A percentile compares a stretch with the other conserved stretches of the same genome.
Conservation (phyloP, 2,113 vertebrate species). For the Grammomys surdaster region DNA sequence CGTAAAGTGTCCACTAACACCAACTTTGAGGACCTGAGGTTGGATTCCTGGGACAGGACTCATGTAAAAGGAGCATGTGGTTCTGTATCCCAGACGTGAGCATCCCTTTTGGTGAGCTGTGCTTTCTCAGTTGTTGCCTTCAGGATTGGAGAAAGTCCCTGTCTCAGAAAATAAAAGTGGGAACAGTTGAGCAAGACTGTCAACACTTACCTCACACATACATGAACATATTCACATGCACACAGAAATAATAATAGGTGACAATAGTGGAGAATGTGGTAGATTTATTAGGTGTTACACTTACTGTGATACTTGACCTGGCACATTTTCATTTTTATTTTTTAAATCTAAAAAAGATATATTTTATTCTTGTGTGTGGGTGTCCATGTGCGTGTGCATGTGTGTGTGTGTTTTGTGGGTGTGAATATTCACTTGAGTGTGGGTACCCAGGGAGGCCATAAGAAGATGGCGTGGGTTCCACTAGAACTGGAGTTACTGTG, state of each 20-base stretch:
- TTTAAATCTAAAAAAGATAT: background rate
- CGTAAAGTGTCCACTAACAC: background rate
- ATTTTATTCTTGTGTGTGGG: background rate
- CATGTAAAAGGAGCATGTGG: too few relatives aligned
- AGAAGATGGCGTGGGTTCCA: background rate
- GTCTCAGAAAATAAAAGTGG: background rate
- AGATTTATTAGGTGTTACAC: background rate
- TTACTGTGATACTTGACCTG: background rate
- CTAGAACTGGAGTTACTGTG: too few relatives aligned
- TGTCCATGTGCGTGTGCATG: too few relatives aligned
- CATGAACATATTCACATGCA: background rate
- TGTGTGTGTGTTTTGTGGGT: too few relatives aligned
- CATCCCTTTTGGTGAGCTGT: background rate
- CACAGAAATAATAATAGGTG: background rate
- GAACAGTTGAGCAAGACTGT: background rate
- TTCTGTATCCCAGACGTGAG: background rate
- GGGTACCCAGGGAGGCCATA: background rate
- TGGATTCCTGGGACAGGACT: background rate
- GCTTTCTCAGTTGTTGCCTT: background rate
- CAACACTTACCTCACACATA: background rate
- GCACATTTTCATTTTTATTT: background rate
- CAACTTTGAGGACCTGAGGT: background rate
- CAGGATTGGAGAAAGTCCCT: background rate
- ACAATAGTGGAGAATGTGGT: background rate
- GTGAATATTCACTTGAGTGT: background rate